Evolutionary conservation across 2,888 invertebrate genomes (phyloP), one percentile per base, ranked within the genome.

Genomic region (Mesorhabditis belari): DNA sequence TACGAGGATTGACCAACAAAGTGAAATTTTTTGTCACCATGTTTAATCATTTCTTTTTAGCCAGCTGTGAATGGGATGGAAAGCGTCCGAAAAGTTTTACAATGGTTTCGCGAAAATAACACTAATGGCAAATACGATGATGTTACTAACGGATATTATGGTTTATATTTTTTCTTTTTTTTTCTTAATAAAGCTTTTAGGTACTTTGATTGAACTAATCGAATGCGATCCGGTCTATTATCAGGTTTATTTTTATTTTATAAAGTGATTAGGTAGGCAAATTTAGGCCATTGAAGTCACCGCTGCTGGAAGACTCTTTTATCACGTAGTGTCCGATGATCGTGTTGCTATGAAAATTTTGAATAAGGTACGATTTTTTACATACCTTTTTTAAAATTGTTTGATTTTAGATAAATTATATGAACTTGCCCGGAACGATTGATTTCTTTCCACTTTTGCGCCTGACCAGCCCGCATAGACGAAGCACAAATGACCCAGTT

Each of bases 391-490:
- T n/a, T n/a, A n/a, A n/a, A n/a, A n/a, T n/a, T n/a, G n/a, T n/a
- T n/a, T n/a, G n/a, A n/a, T n/a, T n/a, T n/a, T n/a, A n/a, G n/a
- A n/a, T n/a, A 90, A 99, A 99, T 82, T 86, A 90, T 63, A 90
- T 93, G 77, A 90, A 90, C 76, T 85, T 96, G 60, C 95, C 95
- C 0, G 98, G 98, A 0, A 98, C 98, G 85, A 27, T 69, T 0
- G 98, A 95, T 0, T 98, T 99, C 82, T 95, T 96, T 92, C 98
- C 98, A 0, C 85, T 98, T 53, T 98, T 98, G 85, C 86, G 96
- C 52, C 85, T 98, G 27, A 90, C 91, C 73, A 87, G 87, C 0
- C 85, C 65, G 17, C 57, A 57, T 4, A 61, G 61, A 26, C 61
- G 66, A 9, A 27, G 24, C 4, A 62, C 69, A 24, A 57, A 64